Evolutionary conservation across 2,113 vertebrate genomes (phyloP).

Genomic region (Paramisgurnus dabryanus): DNA sequence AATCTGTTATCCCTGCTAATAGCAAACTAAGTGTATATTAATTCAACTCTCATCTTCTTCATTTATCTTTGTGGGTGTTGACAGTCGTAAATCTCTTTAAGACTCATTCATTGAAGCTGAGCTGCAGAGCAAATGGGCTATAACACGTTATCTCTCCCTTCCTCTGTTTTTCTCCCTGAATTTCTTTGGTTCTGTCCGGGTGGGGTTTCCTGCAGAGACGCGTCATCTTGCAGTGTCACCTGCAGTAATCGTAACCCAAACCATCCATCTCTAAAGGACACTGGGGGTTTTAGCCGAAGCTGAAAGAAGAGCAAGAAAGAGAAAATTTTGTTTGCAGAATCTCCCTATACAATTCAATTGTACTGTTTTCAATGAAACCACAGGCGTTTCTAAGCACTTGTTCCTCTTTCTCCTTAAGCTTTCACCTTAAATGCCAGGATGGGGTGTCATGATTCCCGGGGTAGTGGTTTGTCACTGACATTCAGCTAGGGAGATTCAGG

Average conservation of each 20-base stretch:
- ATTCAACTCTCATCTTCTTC: not conserved
- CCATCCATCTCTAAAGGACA: not conserved
- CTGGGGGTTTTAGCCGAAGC: not conserved
- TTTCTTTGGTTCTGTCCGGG: too few relatives aligned
- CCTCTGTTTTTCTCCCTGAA: too few relatives aligned
- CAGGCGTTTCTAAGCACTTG: conserved; percentile 18
- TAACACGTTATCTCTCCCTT: too few relatives aligned
- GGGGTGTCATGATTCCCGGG: not conserved
- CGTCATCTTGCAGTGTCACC: not conserved
- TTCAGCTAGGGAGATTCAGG: conserved; percentile 8
- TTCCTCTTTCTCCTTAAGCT: conserved; percentile 40
- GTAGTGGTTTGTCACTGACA: conserved; percentile 13
- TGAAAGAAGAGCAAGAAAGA: not conserved
- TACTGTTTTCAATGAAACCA: not conserved
- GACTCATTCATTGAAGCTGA: too few relatives aligned
- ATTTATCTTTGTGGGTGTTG: too few relatives aligned
- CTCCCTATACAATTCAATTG: not conserved
- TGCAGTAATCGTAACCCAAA: not conserved
- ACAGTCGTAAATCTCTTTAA: too few relatives aligned
- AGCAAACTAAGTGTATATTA: not conserved
- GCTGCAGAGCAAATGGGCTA: too few relatives aligned
- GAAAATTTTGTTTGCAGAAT: not conserved
- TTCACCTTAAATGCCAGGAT: conserved; percentile 19
- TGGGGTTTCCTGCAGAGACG: too few relatives aligned
- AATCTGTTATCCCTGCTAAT: not conserved